These are phyloP conservation scores for Varroa destructor DNA, from an alignment of 1,140 invertebrate genomes.

Conservation along the genomic window DNA sequence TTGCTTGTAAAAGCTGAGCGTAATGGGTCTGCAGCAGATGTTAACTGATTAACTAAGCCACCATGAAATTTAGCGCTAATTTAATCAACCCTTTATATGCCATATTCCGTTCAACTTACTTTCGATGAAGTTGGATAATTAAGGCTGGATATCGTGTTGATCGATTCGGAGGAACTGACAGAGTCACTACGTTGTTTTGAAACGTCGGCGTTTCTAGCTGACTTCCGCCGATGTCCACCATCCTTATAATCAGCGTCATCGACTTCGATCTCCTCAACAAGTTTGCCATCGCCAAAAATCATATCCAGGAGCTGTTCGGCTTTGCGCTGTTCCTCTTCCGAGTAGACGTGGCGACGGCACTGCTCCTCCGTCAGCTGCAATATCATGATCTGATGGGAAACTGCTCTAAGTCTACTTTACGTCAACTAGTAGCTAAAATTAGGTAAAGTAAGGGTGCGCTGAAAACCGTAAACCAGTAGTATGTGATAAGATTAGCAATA, in stretches of 20 bases:
- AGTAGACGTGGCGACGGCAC: slow-evolving; percentile 10
- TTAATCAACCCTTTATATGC: too few species aligned
- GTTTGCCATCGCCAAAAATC: slow-evolving; percentile 1
- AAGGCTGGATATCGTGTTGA: slow-evolving; percentile 19
- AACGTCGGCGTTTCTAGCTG: background rate
- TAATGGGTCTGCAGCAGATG: too few species aligned
- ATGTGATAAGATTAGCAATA: too few species aligned
- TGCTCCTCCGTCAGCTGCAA: too few species aligned
- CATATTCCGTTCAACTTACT: background rate
- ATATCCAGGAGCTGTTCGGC: slow-evolving; percentile 25
- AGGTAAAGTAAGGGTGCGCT: too few species aligned
- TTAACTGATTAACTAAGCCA: too few species aligned
- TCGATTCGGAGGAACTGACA: slow-evolving; percentile 18
- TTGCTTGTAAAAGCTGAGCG: too few species aligned
- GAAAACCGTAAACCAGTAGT: too few species aligned
- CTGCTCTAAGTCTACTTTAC: too few species aligned
- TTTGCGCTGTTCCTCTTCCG: slow-evolving; percentile 23
- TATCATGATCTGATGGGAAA: too few species aligned
- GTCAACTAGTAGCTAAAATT: too few species aligned
- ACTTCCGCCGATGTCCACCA: background rate
- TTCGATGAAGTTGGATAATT: slow-evolving; percentile 23
- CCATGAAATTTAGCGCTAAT: too few species aligned
- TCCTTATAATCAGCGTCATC: background rate
- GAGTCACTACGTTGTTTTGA: background rate
- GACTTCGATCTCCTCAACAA: background rate